These are phyloP conservation scores for Scaptodrosophila latifasciaeformis DNA, from an alignment of 2,888 invertebrate genomes.

Conservation along the genomic window DNA sequence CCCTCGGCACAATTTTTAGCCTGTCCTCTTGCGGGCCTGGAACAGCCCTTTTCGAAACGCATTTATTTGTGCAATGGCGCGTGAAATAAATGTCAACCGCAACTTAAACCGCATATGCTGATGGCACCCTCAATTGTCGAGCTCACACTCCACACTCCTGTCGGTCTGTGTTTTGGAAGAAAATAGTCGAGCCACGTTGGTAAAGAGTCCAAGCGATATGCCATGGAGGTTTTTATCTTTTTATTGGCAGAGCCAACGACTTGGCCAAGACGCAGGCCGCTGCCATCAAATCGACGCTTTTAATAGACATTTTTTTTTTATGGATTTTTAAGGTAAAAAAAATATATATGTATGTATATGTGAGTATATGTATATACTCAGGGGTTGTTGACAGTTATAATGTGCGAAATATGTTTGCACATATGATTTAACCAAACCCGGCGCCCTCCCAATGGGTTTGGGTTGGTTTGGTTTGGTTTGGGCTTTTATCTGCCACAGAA, in stretches of 20 bases:
- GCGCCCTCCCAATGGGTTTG: background rate
- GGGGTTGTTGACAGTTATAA: conserved; percentile 31
- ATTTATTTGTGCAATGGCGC: conserved; percentile 67
- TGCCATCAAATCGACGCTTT: conserved; percentile 35
- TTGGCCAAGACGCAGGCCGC: conserved; percentile 24
- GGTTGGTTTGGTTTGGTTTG: no score
- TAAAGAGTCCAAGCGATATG: conserved; percentile 25
- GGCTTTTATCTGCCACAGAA: conserved; percentile 18
- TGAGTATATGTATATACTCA: background rate
- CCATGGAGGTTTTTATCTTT: conserved; percentile 51
- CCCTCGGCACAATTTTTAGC: background rate
- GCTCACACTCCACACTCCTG: background rate
- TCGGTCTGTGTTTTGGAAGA: background rate
- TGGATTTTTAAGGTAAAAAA: conserved; percentile 32
- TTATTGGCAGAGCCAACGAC: conserved; percentile 50
- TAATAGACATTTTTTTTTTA: conserved; percentile 37
- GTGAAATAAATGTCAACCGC: conserved; percentile 68
- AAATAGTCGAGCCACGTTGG: background rate
- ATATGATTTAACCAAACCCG: conserved; percentile 19
- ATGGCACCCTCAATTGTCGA: conserved; percentile 32
- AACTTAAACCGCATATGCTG: conserved; percentile 67
- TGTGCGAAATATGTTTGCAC: conserved; percentile 37
- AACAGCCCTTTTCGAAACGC: conserved; percentile 33
- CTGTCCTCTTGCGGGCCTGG: no score
- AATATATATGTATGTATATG: no score